Conservation (phyloP, 2,797 vertebrate genomes). For the Kryptopterus vitreolus region DNA sequence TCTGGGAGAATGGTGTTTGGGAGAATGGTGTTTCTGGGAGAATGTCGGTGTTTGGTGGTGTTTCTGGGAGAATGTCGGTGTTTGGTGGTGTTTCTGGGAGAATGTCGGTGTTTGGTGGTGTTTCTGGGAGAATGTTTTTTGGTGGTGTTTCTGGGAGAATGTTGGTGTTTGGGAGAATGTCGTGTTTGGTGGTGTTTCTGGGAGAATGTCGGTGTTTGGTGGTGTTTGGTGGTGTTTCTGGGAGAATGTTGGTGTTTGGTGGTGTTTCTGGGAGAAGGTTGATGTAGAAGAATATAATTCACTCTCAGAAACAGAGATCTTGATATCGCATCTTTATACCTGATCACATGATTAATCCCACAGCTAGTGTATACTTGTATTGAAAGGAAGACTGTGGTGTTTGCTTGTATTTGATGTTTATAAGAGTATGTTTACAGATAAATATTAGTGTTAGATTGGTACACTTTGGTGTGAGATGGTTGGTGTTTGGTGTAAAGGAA, state of each 20-base stretch:
- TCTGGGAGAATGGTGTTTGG: neutral
- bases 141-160: no score
- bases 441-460: neutral
- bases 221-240: no score
- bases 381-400: neutral
- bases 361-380: no score
- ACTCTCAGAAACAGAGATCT: no score
- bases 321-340: no score
- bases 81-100: neutral
- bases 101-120: neutral
- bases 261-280: no score
- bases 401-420: neutral
- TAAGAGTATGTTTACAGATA: neutral
- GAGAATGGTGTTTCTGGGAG: neutral
- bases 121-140: neutral
- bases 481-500: neutral
- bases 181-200: neutral
- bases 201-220: neutral
- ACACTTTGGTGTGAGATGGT: neutral
- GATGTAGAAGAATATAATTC: no score
- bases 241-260: neutral
- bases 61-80: neutral
- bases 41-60: neutral
- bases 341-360: no score
- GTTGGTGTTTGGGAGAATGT: no score